Evolutionary conservation across 2,888 invertebrate species (phyloP), one percentile per base, ranked within the genome.

Genomic region (Boloria euphrosyne): DNA sequence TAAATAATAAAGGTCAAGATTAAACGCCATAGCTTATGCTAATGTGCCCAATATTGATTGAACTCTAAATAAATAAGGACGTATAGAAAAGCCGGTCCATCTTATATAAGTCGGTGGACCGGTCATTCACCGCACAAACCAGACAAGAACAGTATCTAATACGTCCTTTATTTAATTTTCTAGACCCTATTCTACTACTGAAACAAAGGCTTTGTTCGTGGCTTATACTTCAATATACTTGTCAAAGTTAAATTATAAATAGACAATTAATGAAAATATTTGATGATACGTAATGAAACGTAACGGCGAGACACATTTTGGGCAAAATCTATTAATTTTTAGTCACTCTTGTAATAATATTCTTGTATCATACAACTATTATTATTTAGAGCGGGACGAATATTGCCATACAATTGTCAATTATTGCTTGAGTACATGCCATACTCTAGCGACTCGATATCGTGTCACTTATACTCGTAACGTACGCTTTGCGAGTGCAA

Each of bases 51-150:
- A 18, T 38, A 4, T 14, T 31, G 14, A 6, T 17, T 4, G 50
- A 50, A n/a, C 14, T 18, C 7, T 49, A 7, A 4, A 10, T 1
- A 14, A 6, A 38, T 50, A 17, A 14, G 17, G 6, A 13, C 14
- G 14, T 16, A 18, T 14, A 17, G 31, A 14, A 31, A 50, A 50
- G 31, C 17, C 3, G 50, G 59, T 7, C 17, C 59, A 59, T 38
- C 7, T 44, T n/a, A 31, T 14, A 16, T n/a, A 58, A 27, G 57
- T 16, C 5, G 13, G 27, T 13, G 51, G 57, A 46, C 17, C 22
- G 62, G 62, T 64, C 64, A 51, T 58, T 64, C 57, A 64, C 64
- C 64, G 31, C 54, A 52, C 64, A 58, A 49, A 52, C 64, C 51
- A 64, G 64, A 64, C 64, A 44, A 63, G 49, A 49, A 47, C 58